Evolutionary conservation across 1,140 invertebrate genomes (phyloP).

Genomic region (Paralvinella palmiformis): DNA sequence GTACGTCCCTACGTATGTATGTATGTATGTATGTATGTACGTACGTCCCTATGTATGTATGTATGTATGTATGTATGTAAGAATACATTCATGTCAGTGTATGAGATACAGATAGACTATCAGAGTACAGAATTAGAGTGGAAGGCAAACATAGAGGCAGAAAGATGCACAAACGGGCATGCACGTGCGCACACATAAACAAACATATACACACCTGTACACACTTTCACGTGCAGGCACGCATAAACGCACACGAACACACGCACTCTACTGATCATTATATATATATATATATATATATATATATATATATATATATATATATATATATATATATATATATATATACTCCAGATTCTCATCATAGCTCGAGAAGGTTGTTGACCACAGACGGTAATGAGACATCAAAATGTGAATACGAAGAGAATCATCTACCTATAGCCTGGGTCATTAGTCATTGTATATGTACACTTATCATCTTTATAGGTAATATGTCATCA

Average conservation of each 20-base stretch:
- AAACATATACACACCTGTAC: too few relatives aligned
- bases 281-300: background rate
- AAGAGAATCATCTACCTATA: background rate
- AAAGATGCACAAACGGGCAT: too few relatives aligned
- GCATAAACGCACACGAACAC: background rate
- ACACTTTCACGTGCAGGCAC: background rate
- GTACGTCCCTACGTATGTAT: too few relatives aligned
- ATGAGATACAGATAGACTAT: too few relatives aligned
- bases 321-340: background rate
- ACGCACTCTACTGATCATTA: background rate
- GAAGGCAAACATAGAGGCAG: too few relatives aligned
- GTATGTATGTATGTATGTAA: too few relatives aligned
- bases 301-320: background rate
- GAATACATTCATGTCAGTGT: too few relatives aligned
- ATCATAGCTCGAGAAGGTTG: background rate
- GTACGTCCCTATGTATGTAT: too few relatives aligned
- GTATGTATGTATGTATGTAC: too few relatives aligned
- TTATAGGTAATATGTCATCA: too few relatives aligned
- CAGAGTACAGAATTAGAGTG: too few relatives aligned
- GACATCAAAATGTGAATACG: slow-evolving; percentile 6
- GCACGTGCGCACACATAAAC: too few relatives aligned
- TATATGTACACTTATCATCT: slow-evolving; percentile 2
- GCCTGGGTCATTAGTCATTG: slow-evolving; percentile 6
- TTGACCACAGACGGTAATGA: background rate
- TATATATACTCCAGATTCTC: background rate